phyloP scores from a whole-genome alignment of 2,888 invertebrate genomes.

The Oxycera nigricornis region DNA sequence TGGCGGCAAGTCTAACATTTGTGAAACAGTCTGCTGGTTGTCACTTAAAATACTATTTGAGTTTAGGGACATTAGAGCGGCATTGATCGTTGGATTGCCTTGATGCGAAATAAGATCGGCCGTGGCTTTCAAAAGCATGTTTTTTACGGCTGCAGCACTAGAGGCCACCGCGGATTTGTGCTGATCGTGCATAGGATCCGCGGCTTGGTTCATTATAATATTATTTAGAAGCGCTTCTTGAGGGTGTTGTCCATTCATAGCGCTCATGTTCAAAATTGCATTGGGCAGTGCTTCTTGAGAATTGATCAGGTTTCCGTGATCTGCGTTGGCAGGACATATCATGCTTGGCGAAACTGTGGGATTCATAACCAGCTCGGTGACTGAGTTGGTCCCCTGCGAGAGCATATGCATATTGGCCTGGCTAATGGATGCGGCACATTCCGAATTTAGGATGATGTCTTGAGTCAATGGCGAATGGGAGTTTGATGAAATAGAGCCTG shows the following conservation, averaged over 20 bases:
- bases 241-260: slow-evolving; percentile 56
- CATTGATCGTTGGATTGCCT: slow-evolving; percentile 66
- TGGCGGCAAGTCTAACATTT: slow-evolving; percentile 48
- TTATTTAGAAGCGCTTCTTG: slow-evolving; percentile 59
- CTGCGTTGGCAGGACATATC: slow-evolving; percentile 62
- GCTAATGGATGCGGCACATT: slow-evolving; percentile 57
- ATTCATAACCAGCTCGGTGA: slow-evolving; percentile 69
- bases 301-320: slow-evolving; percentile 36
- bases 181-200: slow-evolving; percentile 6
- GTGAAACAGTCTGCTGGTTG: slow-evolving; percentile 46
- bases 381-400: slow-evolving; percentile 19
- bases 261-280: slow-evolving; percentile 55
- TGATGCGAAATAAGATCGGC: slow-evolving; percentile 74
- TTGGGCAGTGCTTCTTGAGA: slow-evolving; percentile 58
- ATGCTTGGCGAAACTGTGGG: slow-evolving; percentile 69
- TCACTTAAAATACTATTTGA: slow-evolving; percentile 44
- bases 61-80: slow-evolving; percentile 52
- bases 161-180: slow-evolving; percentile 52
- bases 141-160: slow-evolving; percentile 71
- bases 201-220: slow-evolving; percentile 56
- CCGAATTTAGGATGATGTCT: slow-evolving; percentile 61
- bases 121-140: slow-evolving; percentile 78
- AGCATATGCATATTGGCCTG: slow-evolving; percentile 54
- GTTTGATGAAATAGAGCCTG: slow-evolving; percentile 59
- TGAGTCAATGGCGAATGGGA: slow-evolving; percentile 59